Evolutionary conservation across 1,140 invertebrate species (phyloP), one percentile per base, ranked within the genome.

Genomic region (Bombus waltoni): DNA sequence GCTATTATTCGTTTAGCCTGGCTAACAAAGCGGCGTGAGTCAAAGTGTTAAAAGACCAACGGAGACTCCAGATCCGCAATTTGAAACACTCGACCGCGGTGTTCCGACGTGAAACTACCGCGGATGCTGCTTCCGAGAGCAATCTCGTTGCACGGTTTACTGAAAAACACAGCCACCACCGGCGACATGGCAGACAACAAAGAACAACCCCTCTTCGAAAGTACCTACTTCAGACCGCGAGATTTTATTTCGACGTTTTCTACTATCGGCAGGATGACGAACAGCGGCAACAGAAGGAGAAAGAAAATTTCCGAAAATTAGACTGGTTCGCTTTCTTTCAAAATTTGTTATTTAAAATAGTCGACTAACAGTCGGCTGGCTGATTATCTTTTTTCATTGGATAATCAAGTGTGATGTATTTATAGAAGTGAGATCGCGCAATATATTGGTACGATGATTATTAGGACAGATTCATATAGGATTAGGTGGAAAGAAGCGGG

Each of bases 11-110:
- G 73, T 59, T 53, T 68, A 53, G 5, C 28, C 5, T 28, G n/a
- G 62, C n/a, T 28, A 68, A 68, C 62, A 38, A 76, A 73, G 35
- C 35, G 62, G 35, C 3, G 65, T 32, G 35, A 53, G 75, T 68
- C 65, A 78, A 83, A 83, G 47, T 71, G 74, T 84, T 78, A 71
- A 79, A 78, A 78, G 75, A 78, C n/a, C 82, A 70, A 71, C 75
- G 75, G 22, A 57, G 65, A 28, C 73, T 9, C 2, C 28, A 65
- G 76, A 83, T 59, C n/a, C 59, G 66, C 65, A 78, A 78, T 78
- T 71, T 65, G 66, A 78, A 79, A 59, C 75, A 78, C 74, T 78
- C 74, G 35, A 71, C 28, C 62, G 13, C 35, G 57, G 6, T 42
- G 62, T 62, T 75, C 62, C 44, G 44, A 77, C 28, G 25, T n/a